phyloP scores from a whole-genome alignment of 2,113 vertebrate genomes.

The Thamnaconus septentrionalis region DNA sequence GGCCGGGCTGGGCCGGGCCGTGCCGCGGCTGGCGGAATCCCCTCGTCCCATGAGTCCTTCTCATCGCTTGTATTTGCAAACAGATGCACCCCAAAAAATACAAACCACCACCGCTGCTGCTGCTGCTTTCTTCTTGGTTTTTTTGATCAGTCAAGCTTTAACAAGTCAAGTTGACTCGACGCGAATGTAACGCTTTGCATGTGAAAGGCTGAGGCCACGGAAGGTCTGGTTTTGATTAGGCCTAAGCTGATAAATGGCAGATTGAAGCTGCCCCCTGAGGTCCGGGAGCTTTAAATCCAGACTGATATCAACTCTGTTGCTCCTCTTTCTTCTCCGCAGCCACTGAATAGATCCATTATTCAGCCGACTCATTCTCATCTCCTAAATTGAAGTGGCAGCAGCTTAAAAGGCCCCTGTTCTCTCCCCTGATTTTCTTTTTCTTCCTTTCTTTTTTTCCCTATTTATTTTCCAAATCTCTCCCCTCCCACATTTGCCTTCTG shows the following conservation, averaged over 20 bases:
- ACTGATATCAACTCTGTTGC: slow-evolving; percentile 74
- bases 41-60: slow-evolving; percentile 22
- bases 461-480: slow-evolving; percentile 5
- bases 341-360: slow-evolving; percentile 80
- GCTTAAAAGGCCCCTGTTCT: slow-evolving; percentile 61
- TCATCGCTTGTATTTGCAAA: slow-evolving; percentile 77
- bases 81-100: slow-evolving; percentile 68
- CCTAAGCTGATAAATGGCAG: slow-evolving; percentile 81
- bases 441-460: background rate
- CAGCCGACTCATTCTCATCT: slow-evolving; percentile 73
- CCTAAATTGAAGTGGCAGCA: slow-evolving; percentile 75
- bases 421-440: background rate
- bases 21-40: slow-evolving; percentile 20
- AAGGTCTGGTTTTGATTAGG: slow-evolving; percentile 77
- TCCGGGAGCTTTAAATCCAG: slow-evolving; percentile 75
- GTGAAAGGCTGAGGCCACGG: slow-evolving; percentile 65
- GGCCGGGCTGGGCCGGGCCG: slow-evolving; percentile 12
- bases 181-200: slow-evolving; percentile 79
- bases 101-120: background rate
- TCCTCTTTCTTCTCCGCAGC: slow-evolving; percentile 68
- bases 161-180: slow-evolving; percentile 83
- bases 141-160: slow-evolving; percentile 82
- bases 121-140: slow-evolving; percentile 31
- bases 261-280: slow-evolving; percentile 73
- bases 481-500: slow-evolving; percentile 47